These are phyloP conservation scores for Neopelma chrysocephalum DNA, from an alignment of 2,797 vertebrate species.

Conservation along the genomic window DNA sequence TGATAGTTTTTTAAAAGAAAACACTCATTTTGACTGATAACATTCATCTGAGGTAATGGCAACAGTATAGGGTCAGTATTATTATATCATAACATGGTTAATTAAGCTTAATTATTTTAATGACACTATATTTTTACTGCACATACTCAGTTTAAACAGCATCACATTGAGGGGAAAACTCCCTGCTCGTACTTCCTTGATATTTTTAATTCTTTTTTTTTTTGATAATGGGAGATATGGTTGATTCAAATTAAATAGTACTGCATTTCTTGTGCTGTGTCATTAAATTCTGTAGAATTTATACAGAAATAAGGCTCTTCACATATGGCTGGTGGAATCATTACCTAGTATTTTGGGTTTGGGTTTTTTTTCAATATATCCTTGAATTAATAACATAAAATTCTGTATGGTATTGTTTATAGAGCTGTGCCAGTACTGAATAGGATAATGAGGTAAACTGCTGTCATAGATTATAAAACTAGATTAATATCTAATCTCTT, in stretches of 20 bases:
- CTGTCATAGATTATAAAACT: neutral
- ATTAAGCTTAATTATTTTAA: neutral
- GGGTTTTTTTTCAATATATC: neutral
- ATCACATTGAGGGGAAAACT: neutral
- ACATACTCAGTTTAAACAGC: neutral
- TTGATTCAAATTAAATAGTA: neutral
- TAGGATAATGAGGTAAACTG: neutral
- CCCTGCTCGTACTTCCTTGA: neutral
- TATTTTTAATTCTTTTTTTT: neutral
- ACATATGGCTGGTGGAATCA: neutral
- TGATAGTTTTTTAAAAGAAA: neutral
- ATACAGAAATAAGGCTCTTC: neutral
- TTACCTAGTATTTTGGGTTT: neutral
- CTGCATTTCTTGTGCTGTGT: neutral
- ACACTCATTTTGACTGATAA: neutral
- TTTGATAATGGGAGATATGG: neutral
- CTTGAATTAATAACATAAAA: neutral
- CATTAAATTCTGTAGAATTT: neutral
- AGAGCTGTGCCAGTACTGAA: neutral
- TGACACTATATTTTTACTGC: neutral
- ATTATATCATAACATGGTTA: neutral
- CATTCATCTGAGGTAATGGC: neutral
- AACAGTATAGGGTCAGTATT: neutral
- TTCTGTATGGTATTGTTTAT: neutral
- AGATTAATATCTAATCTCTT: neutral